Base-by-base conservation (phyloP, 2,888 invertebrate genomes). In the Xestoiulus laeticollis region DNA sequence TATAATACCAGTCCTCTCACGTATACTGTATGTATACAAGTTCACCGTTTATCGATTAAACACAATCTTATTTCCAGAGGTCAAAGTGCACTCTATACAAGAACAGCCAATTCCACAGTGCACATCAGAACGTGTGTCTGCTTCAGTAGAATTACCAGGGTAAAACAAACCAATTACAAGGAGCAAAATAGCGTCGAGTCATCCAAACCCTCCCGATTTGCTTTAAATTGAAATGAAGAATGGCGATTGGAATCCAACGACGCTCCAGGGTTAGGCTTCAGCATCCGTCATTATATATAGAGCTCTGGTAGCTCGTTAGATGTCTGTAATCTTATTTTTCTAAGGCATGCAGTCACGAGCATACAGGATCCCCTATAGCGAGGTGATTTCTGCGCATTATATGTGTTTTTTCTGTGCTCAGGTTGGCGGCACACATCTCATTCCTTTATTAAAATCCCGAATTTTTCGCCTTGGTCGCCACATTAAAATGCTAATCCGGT, bases 221-320 rank as follows among this genome's bases (percentile, higher is more conserved):
- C 59, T 59, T 59, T 22, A 22, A 38, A 38, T 59, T 59, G 19
- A 59, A 59, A 59, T n/a, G 22, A n/a, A n/a, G 59, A 22, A n/a
- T n/a, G 4, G n/a, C 8, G 5, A 16, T 48, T 48, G 14, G 16
- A 48, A 48, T 19, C 48, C 48, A 48, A 59, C 22, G n/a, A 22
- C 59, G 59, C 59, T 59, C 6, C 59, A 59, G 59, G 59, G 59
- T 22, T 22, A 8, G 59, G 22, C 59, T 59, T 59, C 22, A 48
- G 59, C 59, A 48, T 59, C 59, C 59, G 59, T 59, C 59, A 59
- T 59, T 59, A n/a, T n/a, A n/a, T n/a, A n/a, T n/a, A 59, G 38
- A 38, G 59, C 59, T n/a, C 59, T 5, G 3, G n/a, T 59, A 22
- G 6, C 59, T 59, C 59, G 59, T 59, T 59, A 59, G 59, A n/a